Base-by-base conservation (phyloP, 2,113 vertebrate genomes). In the Takifugu bimaculatus region DNA sequence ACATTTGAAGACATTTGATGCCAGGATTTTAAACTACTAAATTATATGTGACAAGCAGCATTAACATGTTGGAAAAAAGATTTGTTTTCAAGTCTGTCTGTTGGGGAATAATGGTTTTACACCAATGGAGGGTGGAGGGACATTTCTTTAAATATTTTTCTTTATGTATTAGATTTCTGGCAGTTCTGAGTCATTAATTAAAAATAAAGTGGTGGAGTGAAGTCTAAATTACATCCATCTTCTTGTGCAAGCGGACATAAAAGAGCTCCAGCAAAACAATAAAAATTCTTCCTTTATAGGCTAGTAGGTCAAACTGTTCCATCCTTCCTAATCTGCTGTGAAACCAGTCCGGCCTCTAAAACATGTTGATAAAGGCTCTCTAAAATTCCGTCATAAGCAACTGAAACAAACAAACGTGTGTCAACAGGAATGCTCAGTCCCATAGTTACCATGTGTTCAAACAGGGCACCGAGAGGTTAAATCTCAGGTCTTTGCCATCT, bases 391-490 rank as follows among this genome's bases (percentile, higher is more conserved):
- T 60, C 42, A 59, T 52, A 63, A 60, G 61, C 50, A 35, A 70
- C 70, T 29, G 64, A 35, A 77, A 64, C 68, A 49, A 63, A 44
- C 44, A 3, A 4, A 51, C 56, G 57, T 61, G 55, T 60, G 71
- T 70, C 48, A 68, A 70, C 57, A 75, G 62, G 26, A 57, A 47
- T 43, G 35, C 32, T 45, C n/a, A 49, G 35, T 64, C 50, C 20
- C 43, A n/a, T 28, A 48, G 49, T 26, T 51, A 66, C 57, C 9
- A 55, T 84, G 75, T 77, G 1, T 68, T 73, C 45, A 68, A 26
- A n/a, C 12, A 28, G 72, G 70, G 52, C 75, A 74, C 14, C 10
- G 13, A 6, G 50, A 65, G 77, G 80, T 78, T 62, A 74, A 20
- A 49, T 69, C 56, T 64, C 64, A 64, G 44, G 68, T 73, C 26